phyloP scores from a whole-genome alignment of 1,140 invertebrate genomes.

The Euglossa dilemma region DNA sequence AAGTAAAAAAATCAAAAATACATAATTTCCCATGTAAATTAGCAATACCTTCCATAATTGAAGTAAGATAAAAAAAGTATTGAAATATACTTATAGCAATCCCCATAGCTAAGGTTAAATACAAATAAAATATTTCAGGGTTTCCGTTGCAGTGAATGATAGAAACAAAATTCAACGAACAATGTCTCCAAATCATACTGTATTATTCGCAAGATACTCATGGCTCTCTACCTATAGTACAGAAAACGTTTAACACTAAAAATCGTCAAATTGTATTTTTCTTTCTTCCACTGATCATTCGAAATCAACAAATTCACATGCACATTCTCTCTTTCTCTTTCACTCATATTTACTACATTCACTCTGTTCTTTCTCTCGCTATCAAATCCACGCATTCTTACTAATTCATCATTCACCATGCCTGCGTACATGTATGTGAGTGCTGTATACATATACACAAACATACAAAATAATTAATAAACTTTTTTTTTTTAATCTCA shows the following conservation, averaged over 20 bases:
- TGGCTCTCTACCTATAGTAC: conserved; percentile 70
- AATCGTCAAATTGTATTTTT: conserved; percentile 66
- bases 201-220: conserved; percentile 70
- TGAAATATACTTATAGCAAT: no score
- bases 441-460: conserved; percentile 28
- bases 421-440: conserved; percentile 19
- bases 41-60: no score
- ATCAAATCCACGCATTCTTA: not conserved
- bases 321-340: not conserved
- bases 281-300: conserved; percentile 50
- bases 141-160: conserved; percentile 16
- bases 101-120: no score
- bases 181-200: conserved; percentile 66
- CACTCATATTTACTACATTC: not conserved
- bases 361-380: not conserved
- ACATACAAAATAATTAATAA: conserved; percentile 29
- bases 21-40: no score
- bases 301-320: not conserved
- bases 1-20: no score
- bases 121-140: not conserved
- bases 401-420: not conserved
- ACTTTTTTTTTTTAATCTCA: conserved; percentile 65
- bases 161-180: conserved; percentile 61
- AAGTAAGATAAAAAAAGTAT: not conserved
- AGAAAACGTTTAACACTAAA: conserved; percentile 77